A percentile compares a stretch with the other conserved stretches of the same genome.
Conservation (phyloP, 2,888 invertebrate genomes). For the Eupithecia exiguata region DNA sequence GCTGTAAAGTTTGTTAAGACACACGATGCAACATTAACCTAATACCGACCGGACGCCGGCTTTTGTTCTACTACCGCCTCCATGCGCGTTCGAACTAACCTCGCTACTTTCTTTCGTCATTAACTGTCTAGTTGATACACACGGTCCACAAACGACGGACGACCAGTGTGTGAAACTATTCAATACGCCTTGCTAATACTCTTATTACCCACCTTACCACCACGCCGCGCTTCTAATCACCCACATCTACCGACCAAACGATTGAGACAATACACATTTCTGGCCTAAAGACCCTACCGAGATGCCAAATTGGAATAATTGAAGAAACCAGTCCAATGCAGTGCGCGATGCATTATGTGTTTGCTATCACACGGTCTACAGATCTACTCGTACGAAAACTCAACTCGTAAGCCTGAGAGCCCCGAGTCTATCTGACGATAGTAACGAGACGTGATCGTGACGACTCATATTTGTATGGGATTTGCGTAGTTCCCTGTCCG, state of each 20-base stretch:
- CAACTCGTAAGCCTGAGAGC: background rate
- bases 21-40: constrained; percentile 77
- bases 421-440: background rate
- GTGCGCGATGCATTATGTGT: background rate
- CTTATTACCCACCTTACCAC: background rate
- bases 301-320: constrained; percentile 1
- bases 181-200: constrained; percentile 6
- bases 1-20: constrained; percentile 79
- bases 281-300: background rate
- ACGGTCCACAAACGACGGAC: background rate
- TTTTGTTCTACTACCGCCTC: constrained; percentile 65
- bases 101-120: constrained; percentile 16
- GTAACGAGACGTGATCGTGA: background rate
- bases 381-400: constrained; percentile 2
- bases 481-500: background rate
- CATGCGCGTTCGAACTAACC: constrained; percentile 48
- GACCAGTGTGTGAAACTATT: background rate
- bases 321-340: background rate
- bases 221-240: background rate
- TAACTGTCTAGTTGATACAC: background rate
- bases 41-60: constrained; percentile 53
- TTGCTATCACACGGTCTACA: constrained; percentile 10
- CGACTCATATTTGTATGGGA: background rate
- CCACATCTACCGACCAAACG: constrained; percentile 6
- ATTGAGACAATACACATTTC: background rate